Base-by-base conservation (phyloP, 2,888 invertebrate genomes). In the Pomacea canaliculata region DNA sequence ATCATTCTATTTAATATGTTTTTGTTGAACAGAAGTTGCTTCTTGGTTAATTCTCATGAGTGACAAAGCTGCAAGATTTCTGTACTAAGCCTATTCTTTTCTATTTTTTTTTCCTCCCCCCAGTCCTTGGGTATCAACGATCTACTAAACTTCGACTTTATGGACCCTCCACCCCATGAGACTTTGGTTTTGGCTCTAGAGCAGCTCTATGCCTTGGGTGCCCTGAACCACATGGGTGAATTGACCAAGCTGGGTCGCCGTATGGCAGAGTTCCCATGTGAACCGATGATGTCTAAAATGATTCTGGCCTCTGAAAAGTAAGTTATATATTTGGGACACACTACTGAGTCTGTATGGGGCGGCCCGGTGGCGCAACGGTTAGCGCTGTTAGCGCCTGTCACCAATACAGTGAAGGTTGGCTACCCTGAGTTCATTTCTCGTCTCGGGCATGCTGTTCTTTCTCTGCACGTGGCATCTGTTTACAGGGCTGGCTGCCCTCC, bases 241-340 rank as follows among this genome's bases (percentile, higher is more conserved):
- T 92, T 99, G 75, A 99, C 99, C 2, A 98, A 97, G 91, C 93
- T 98, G 79, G 99, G 99, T 0, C 92, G 99, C 83, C 93, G 97
- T 89, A 99, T 99, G 99, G 99, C 99, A 0, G 99, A 99, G 91
- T 98, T 99, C 91, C 99, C 99, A 0, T 95, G 97, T 18, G 98
- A 99, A 92, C 99, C 99, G 0, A 97, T 98, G 97, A 95, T 99
- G 94, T 97, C 97, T 0, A 99, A 99, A 92, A 98, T 98, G 97
- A 92, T 99, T 76, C 90, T 99, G 73, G 98, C 99, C 0, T 96
- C 98, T 87, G 99, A 99, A 92, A 97, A 96, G 95, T 96, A 92
- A 92, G 93, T 76, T 23, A 0, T 37, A 13, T n/a, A 5, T 3
- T 23, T 23, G 23, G 23, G 23, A 23, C 23, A 23, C 23, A 23